Percentiles rank a stretch among this genome's conserved stretches.
phyloP scores from a whole-genome alignment of 2,888 invertebrate genomes.

The Epicampocera succincta region DNA sequence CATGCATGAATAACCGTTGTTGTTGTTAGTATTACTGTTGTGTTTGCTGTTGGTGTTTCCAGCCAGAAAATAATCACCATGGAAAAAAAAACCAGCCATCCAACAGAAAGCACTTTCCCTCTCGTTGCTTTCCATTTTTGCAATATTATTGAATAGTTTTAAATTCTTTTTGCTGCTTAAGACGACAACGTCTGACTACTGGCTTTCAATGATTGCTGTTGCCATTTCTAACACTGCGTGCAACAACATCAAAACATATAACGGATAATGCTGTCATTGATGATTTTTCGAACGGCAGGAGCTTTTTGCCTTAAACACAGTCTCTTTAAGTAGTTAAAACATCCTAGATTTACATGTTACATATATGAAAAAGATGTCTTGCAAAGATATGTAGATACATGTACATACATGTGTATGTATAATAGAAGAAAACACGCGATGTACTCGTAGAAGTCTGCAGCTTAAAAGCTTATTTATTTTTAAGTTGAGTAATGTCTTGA shows the following conservation, averaged over 20 bases:
- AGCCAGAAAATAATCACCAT: constrained; percentile 37
- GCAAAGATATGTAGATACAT: too few relatives aligned
- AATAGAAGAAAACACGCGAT: too few relatives aligned
- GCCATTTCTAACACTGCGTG: constrained; percentile 45
- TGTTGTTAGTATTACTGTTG: constrained; percentile 35
- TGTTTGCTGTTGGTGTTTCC: constrained; percentile 34
- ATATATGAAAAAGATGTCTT: too few relatives aligned
- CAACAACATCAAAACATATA: constrained; percentile 4
- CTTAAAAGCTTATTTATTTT: too few relatives aligned
- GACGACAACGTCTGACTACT: constrained; percentile 35
- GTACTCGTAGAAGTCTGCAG: too few relatives aligned
- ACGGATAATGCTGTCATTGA: constrained; percentile 62
- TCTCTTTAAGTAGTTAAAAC: constrained; percentile 20
- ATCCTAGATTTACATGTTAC: background rate
- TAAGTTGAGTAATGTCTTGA: too few relatives aligned
- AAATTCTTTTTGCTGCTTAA: constrained; percentile 44
- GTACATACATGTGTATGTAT: too few relatives aligned
- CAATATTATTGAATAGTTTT: constrained; percentile 60
- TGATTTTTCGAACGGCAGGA: constrained; percentile 41
- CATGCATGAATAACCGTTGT: constrained; percentile 30
- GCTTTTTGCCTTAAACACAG: background rate
- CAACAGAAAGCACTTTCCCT: constrained; percentile 77
- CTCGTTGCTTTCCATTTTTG: constrained; percentile 79
- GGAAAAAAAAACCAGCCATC: constrained; percentile 39
- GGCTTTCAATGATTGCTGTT: constrained; percentile 29